A percentile compares a stretch with the other conserved stretches of the same genome.
phyloP scores from a whole-genome alignment of 2,113 vertebrate genomes.

The Parus major region DNA sequence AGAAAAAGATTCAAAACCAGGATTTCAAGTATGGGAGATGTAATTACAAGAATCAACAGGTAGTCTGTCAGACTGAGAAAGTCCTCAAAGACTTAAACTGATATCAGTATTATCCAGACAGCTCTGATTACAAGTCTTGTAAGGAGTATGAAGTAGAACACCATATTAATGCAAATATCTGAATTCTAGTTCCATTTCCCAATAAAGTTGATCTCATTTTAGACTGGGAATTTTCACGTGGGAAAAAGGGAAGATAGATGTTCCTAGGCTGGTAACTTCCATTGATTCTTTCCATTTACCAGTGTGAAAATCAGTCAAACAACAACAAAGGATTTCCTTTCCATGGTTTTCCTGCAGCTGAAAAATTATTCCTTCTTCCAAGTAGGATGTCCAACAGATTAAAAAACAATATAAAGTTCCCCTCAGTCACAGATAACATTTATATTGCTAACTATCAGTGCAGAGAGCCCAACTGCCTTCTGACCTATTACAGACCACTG shows the following conservation, averaged over 20 bases:
- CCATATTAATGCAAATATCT: background rate
- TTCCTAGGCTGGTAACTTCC: background rate
- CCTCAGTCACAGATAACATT: background rate
- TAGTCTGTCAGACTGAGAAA: background rate
- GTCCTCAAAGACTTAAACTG: background rate
- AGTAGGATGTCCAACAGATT: conserved; percentile 12
- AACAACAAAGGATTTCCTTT: conserved; percentile 35
- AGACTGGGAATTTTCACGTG: background rate
- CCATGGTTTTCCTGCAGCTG: background rate
- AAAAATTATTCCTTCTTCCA: conserved; percentile 23
- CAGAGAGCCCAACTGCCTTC: background rate
- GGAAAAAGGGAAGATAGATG: background rate
- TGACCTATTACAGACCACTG: background rate
- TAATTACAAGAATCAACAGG: background rate
- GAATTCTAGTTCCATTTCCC: background rate
- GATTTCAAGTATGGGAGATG: background rate
- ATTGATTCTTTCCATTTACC: background rate
- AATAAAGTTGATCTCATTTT: background rate
- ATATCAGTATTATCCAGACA: background rate
- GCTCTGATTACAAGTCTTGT: background rate
- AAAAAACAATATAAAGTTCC: background rate
- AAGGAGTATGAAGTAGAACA: background rate
- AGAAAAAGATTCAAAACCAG: background rate
- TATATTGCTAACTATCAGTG: background rate
- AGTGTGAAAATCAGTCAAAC: conserved; percentile 4